A percentile compares a stretch with the other conserved stretches of the same genome.
Conservation (phyloP, 2,797 vertebrate genomes). For the Acrossocheilus fasciatus region DNA sequence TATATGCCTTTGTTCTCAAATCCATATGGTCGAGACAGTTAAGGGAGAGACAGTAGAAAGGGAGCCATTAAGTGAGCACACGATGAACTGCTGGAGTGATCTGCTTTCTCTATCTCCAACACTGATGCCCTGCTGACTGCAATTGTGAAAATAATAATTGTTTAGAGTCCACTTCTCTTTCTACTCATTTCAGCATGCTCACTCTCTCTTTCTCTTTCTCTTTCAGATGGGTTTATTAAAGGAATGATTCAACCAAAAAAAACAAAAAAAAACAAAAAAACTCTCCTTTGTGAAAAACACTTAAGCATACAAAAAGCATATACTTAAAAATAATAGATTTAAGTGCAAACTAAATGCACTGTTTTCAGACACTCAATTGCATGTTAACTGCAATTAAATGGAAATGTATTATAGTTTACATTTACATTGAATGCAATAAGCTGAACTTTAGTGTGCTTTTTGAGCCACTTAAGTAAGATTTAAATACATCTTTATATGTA, state of each 20-base stretch:
- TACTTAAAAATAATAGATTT: no score
- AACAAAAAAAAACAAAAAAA: not conserved
- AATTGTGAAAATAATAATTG: constrained; percentile 35
- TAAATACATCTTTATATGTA: not conserved
- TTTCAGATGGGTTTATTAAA: not conserved
- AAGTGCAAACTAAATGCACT: not conserved
- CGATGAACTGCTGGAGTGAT: constrained; percentile 14
- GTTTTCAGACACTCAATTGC: no score
- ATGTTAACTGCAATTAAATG: not conserved
- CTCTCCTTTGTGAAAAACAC: not conserved
- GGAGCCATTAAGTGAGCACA: not conserved
- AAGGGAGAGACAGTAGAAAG: not conserved
- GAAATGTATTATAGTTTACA: not conserved
- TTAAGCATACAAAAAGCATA: not conserved
- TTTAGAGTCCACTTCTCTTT: constrained; percentile 8
- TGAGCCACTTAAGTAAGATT: not conserved
- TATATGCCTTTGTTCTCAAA: constrained; percentile 11
- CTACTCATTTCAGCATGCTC: constrained; percentile 23
- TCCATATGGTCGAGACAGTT: constrained; percentile 15
- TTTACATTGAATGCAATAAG: not conserved
- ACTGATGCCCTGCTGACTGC: constrained; percentile 21
- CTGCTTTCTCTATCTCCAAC: not conserved
- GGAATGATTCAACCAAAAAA: not conserved
- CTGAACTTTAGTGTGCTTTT: not conserved
- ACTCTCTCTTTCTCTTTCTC: constrained; percentile 63